Conservation (phyloP, 2,113 vertebrate species). For the Circaetus cinerascens region DNA sequence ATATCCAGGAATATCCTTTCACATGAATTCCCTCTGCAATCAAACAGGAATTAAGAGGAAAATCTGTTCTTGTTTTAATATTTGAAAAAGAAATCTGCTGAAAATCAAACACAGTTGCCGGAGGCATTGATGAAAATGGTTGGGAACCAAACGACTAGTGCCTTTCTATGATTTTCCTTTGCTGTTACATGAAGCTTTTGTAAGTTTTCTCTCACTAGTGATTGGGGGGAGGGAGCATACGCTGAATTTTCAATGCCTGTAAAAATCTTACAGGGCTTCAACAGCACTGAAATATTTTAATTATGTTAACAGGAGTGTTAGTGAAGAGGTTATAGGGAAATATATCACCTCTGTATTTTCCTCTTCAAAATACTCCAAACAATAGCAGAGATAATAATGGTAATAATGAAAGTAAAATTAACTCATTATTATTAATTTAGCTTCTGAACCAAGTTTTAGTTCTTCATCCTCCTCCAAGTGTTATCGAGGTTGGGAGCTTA, state of each 20-base stretch:
- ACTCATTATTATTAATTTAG: not conserved
- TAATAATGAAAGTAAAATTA: not conserved
- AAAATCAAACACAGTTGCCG: not conserved
- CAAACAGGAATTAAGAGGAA: conserved; percentile 7
- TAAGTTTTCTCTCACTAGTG: not conserved
- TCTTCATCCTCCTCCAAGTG: not conserved
- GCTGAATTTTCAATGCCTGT: not conserved
- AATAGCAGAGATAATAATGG: not conserved
- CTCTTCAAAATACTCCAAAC: not conserved
- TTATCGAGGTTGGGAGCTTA: accelerated
- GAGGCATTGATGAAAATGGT: not conserved
- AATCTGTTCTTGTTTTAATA: conserved; percentile 41
- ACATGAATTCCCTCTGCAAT: not conserved
- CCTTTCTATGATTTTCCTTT: not conserved
- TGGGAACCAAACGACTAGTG: not conserved
- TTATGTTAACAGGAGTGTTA: not conserved
- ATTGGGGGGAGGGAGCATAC: not conserved
- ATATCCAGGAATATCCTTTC: conserved; percentile 45
- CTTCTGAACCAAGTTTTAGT: not conserved
- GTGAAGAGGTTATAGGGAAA: not conserved
- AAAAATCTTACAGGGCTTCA: not conserved
- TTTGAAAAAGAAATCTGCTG: conserved; percentile 14
- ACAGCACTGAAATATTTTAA: not conserved
- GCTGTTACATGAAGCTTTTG: not conserved
- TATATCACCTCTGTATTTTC: not conserved